Evolutionary conservation across 2,113 vertebrate species (phyloP), one percentile per base, ranked within the genome.

Genomic region (Hystrix cristata): DNA sequence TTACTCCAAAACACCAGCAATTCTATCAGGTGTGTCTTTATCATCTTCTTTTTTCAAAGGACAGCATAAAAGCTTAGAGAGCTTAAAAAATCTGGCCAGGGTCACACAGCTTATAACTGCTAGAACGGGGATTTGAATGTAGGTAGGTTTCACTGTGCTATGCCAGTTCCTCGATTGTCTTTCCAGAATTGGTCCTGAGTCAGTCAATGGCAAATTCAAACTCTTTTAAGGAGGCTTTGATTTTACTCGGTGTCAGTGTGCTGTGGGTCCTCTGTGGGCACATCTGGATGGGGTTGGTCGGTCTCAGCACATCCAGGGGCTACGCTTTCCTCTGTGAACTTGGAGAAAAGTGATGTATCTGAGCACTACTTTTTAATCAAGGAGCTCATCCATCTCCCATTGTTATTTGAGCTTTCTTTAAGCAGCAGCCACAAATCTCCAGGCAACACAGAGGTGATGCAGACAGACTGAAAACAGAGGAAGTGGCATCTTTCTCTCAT

Each of bases 331-430:
- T 90, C 38, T 12, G 55, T 64, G 76, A 71, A 60, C 76, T 23
- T 31, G 65, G 43, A 87, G 85, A 84, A 81, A 43, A 23, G 31
- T 13, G 92, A 95, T 85, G 60, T 48, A 53, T 79, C 76, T 69
- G 84, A 96, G 84, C 27, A 76, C 83, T 87, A 78, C 90, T 88
- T 98, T 97, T 97, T 97, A 94, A 98, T 98, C 96, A 95, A 85
- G 95, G n/a, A 92, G 87, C 55, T 38, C 46, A 81, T 95, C 87
- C 74, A 46, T 97, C 90, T 97, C 81, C 87, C 0, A 0, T 94
- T 97, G 96, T 95, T 94, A 97, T 91, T 92, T 95, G 96, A 96
- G 96, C 95, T 96, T 91, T 90, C 65, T 82, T 92, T 90, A 97
- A 97, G 96, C 96, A 97, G 95, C 91, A 95, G 91, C 79, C 83